Evolutionary conservation across 2,797 vertebrate species (phyloP), one percentile per base, ranked within the genome.

Genomic region (Glossophaga mutica): DNA sequence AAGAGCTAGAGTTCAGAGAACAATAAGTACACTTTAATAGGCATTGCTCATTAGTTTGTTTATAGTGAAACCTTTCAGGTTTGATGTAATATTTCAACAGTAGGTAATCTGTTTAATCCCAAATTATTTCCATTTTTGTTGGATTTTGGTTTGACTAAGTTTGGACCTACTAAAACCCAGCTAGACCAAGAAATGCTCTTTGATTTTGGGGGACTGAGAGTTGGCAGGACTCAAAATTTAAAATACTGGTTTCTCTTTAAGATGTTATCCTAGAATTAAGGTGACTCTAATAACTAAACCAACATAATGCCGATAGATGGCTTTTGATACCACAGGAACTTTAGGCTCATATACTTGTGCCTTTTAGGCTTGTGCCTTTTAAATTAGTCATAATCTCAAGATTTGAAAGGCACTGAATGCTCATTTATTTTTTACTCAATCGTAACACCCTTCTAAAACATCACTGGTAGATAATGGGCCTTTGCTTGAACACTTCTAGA

Each of bases 321-420:
- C 68, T 44, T 89, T 93, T 91, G 70, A 42, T 90, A 42, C 76
- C 34, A 90, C 7, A 96, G 65, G 67, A 81, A 70, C 32, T 84
- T 90, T 29, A 91, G 15, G 14, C 46, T 79, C 91, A 55, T 2
- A 34, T 81, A 55, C 32, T 74, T 77, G 5, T 74, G 12, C 48
- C 62, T 57, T 86, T 73, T 26, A 81, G 79, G n/a, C 32, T 74
- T 77, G 5, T 74, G 12, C 48, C 62, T 57, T 86, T 73, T 26
- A 81, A 74, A n/a, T n/a, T 42, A 73, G 76, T 96, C 48, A n/a
- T 92, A 59, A 26, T 89, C 67, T 94, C 15, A 2, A 19, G 21
- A 57, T 95, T 95, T 34, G 34, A 77, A 96, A 87, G 46, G 12
- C 57, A 50, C 22, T 93, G 90, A 93, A 67, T 85, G 10, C 18